Evolutionary conservation across 92 coral and sea anemone species (phyloP).

Genomic region (Galaxea fascicularis): DNA sequence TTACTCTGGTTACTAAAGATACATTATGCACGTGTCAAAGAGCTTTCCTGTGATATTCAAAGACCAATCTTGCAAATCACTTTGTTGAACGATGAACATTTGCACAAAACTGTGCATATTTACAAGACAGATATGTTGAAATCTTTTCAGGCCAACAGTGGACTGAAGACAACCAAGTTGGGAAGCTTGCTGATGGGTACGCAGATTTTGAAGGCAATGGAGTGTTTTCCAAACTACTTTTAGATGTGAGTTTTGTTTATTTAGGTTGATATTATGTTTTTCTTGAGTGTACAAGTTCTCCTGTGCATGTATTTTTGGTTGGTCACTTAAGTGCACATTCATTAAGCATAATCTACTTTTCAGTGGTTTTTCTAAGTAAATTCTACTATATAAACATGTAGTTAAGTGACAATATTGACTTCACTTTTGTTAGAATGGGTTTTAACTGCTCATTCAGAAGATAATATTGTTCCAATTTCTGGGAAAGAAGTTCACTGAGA

Average conservation of each 20-base stretch:
- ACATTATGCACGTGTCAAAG: neutral
- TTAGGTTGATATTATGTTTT: constrained; percentile 17
- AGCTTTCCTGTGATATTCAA: neutral
- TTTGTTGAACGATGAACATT: neutral
- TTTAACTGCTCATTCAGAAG: too few relatives aligned
- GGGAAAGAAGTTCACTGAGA: neutral
- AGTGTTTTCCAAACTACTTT: constrained; percentile 80
- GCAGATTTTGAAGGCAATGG: constrained; percentile 84
- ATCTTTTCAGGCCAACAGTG: constrained; percentile 76
- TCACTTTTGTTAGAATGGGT: too few relatives aligned
- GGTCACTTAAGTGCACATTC: constrained; percentile 13
- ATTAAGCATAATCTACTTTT: neutral
- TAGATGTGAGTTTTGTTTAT: constrained; percentile 65
- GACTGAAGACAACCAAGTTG: constrained; percentile 62
- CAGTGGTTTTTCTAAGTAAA: neutral
- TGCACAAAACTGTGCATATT: neutral
- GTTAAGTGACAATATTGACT: neutral
- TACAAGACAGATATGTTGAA: neutral
- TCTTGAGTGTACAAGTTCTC: neutral
- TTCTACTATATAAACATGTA: neutral
- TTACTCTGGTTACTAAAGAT: neutral
- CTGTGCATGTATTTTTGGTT: neutral
- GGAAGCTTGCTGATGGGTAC: constrained; percentile 48
- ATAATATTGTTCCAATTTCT: neutral
- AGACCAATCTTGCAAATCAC: neutral